Evolutionary conservation across 2,888 invertebrate species (phyloP), one percentile per base, ranked within the genome.

Genomic region (Lymantria monacha): DNA sequence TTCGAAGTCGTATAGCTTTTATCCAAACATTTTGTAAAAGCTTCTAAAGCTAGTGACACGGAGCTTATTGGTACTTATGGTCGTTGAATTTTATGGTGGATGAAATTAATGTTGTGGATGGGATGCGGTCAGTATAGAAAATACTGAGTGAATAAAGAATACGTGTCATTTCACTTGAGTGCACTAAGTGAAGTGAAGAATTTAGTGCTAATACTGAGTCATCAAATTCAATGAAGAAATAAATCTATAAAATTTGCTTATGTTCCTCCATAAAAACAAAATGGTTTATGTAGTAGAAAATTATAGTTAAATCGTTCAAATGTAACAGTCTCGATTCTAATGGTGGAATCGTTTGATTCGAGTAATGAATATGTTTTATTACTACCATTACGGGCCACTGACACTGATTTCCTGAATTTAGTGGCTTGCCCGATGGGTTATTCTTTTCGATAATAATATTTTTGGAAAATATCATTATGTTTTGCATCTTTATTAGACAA

Each of bases 31-130:
- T 48, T 44, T 52, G 48, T 46, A 45, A 36, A 43, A 22, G 48
- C 43, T 42, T 42, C 44, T 43, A 30, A 53, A 46, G 42, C 22
- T 14, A 36, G 33, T 53, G 43, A 36, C 46, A 14, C 31, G n/a
- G 33, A 30, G 33, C 40, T 53, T 48, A 53, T 49, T 33, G 13
- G 22, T 40, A 14, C 49, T 41, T 53, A 43, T 42, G 45, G 45
- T 48, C 52, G 38, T 43, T 30, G 31, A 48, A 10, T 53, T 53
- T 53, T 49, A 53, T 53, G 53, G 33, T 5, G 36, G 5, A 44
- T 8, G 15, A 43, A 31, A 46, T 53, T 49, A 53, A 49, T 53
- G 53, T 43, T 36, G 13, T 38, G 52, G 14, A 44, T 44, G 33
- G 41, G 14, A 14, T 42, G 44, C 22, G 30, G n/a, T 36, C 30